These are phyloP conservation scores for Pyrgus malvae DNA, from an alignment of 2,888 invertebrate genomes.

Conservation along the genomic window DNA sequence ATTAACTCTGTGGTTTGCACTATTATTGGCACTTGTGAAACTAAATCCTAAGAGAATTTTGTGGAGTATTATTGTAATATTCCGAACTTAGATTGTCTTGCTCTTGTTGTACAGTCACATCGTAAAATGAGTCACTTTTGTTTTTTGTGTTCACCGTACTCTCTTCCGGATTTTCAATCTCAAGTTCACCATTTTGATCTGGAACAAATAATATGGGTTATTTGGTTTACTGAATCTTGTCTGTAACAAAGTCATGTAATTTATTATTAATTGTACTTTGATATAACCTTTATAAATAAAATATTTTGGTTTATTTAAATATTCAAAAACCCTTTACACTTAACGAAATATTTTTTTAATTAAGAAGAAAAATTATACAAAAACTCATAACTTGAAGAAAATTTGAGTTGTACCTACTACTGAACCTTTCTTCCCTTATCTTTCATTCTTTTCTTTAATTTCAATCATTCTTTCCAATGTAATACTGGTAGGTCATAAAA, in stretches of 20 bases:
- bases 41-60: constrained; percentile 55
- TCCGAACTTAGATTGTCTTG: constrained; percentile 36
- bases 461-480: too few species aligned
- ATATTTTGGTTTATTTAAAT: too few species aligned
- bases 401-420: too few species aligned
- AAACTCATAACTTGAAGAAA: too few species aligned
- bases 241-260: background rate
- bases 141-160: constrained; percentile 46
- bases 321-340: too few species aligned
- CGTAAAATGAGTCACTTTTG: constrained; percentile 33
- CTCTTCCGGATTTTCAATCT: constrained; percentile 64
- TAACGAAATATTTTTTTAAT: too few species aligned
- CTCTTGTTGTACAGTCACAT: constrained; percentile 53
- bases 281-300: too few species aligned
- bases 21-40: constrained; percentile 51
- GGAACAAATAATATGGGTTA: constrained; percentile 39
- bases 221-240: background rate
- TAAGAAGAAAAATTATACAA: too few species aligned
- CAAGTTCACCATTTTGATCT: constrained; percentile 64
- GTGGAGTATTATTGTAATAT: constrained; percentile 47
- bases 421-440: too few species aligned
- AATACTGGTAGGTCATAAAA: too few species aligned
- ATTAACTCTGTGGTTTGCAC: constrained; percentile 43
- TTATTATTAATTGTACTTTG: too few species aligned
- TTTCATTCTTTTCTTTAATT: too few species aligned